Percentiles rank a stretch among this genome's conserved stretches.
Conservation (phyloP, 2,113 vertebrate species). For the Hydrolagus affinis region DNA sequence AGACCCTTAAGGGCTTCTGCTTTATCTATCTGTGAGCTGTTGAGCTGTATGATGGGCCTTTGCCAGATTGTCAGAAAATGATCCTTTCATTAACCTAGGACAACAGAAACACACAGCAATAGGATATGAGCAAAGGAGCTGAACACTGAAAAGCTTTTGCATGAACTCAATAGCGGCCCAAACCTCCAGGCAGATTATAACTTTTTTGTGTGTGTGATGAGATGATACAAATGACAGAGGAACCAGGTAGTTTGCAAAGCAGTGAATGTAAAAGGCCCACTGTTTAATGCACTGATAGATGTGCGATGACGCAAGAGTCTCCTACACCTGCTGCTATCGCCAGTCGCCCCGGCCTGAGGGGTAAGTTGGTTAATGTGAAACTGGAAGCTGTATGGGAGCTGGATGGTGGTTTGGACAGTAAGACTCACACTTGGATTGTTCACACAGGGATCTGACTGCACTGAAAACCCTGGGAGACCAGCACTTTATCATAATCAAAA, state of each 20-base stretch:
- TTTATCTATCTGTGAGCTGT: conserved; percentile 58
- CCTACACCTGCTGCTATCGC: neutral
- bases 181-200: conserved; percentile 29
- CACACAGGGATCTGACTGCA: neutral
- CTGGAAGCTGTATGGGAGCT: neutral
- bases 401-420: neutral
- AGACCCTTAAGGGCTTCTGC: conserved; percentile 51
- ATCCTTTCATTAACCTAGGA: conserved; percentile 50
- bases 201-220: conserved; percentile 10
- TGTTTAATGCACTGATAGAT: conserved; percentile 8
- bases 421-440: neutral
- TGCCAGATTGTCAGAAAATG: conserved; percentile 54
- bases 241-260: neutral
- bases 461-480: neutral
- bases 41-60: conserved; percentile 59
- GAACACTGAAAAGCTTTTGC: conserved; percentile 16
- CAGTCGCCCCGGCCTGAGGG: neutral
- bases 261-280: neutral
- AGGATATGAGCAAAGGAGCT: conserved; percentile 38
- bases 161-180: conserved; percentile 12
- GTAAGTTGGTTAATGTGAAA: neutral
- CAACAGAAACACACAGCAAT: conserved; percentile 44
- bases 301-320: neutral
- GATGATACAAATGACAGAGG: conserved; percentile 16
- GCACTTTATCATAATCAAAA: neutral